Evolutionary conservation across 2,113 vertebrate species (phyloP).

Genomic region (Eleginops maclovinus): DNA sequence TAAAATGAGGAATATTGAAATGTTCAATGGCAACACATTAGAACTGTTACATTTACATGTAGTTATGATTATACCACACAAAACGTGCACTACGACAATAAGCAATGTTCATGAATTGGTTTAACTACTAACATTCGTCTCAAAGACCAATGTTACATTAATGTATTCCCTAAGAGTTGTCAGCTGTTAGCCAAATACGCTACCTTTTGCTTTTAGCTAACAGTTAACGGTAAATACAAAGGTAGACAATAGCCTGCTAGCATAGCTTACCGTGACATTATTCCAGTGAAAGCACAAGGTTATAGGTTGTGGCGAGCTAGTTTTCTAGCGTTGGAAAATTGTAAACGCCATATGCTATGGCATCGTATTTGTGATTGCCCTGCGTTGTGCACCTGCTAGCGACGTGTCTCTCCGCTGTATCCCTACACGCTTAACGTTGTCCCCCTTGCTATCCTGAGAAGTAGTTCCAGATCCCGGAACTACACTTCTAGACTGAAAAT

Average conservation of each 20-base stretch:
- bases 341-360: slow-evolving; percentile 12
- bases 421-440: slow-evolving; percentile 57
- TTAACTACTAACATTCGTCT: neutral
- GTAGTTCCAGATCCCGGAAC: slow-evolving; percentile 79
- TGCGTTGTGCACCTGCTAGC: slow-evolving; percentile 73
- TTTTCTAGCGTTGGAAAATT: neutral
- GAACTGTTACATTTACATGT: neutral
- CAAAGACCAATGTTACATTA: neutral
- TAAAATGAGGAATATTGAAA: slow-evolving; percentile 6
- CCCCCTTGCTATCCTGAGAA: slow-evolving; percentile 42
- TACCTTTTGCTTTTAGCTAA: slow-evolving; percentile 61
- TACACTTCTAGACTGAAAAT: slow-evolving; percentile 25
- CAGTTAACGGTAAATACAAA: slow-evolving; percentile 8
- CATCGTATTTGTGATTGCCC: slow-evolving; percentile 38
- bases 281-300: slow-evolving; percentile 7
- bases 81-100: neutral
- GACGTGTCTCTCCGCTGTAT: slow-evolving; percentile 62
- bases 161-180: slow-evolving; percentile 24
- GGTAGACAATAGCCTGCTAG: neutral
- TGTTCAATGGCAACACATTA: neutral
- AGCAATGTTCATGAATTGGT: rapidly evolving
- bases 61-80: too few relatives aligned
- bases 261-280: slow-evolving; percentile 70
- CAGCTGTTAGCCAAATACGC: slow-evolving; percentile 68
- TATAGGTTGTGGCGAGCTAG: neutral